phyloP scores from a whole-genome alignment of 2,797 vertebrate genomes.

The Peromyscus nudipes region DNA sequence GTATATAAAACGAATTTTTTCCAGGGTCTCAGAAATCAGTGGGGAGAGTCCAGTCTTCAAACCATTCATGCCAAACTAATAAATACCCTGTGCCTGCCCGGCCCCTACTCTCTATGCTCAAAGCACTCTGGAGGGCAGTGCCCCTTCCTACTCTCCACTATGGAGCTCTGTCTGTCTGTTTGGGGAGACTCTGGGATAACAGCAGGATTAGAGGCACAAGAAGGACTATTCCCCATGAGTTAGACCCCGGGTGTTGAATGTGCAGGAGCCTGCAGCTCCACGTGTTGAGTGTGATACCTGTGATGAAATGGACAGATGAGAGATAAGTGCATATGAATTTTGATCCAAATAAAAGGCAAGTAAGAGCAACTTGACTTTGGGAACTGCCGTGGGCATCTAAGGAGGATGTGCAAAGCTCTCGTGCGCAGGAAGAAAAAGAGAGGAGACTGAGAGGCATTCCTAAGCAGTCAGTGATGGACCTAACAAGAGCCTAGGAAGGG shows the following conservation, averaged over 20 bases:
- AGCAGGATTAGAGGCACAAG: fast-evolving
- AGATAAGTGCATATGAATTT: neutral
- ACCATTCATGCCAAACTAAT: fast-evolving
- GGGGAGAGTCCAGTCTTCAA: too few relatives aligned
- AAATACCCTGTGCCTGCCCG: neutral
- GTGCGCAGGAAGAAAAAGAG: neutral
- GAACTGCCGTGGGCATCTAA: neutral
- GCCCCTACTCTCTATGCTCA: fast-evolving
- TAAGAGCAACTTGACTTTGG: neutral
- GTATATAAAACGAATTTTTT: neutral
- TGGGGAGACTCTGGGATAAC: neutral
- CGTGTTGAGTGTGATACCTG: neutral
- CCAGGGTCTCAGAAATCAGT: neutral
- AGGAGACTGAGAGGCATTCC: too few relatives aligned
- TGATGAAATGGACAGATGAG: neutral
- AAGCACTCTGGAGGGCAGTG: fast-evolving
- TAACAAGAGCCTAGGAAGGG: neutral
- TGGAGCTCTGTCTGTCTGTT: too few relatives aligned
- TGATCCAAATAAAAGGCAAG: neutral
- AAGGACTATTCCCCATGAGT: too few relatives aligned
- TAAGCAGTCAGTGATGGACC: neutral
- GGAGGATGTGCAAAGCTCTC: neutral
- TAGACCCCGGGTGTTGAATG: neutral
- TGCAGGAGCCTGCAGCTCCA: too few relatives aligned
- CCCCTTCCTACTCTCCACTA: neutral